Evolutionary conservation across 2,797 vertebrate species (phyloP), one percentile per base, ranked within the genome.

Genomic region (Chloroceryle amazona): DNA sequence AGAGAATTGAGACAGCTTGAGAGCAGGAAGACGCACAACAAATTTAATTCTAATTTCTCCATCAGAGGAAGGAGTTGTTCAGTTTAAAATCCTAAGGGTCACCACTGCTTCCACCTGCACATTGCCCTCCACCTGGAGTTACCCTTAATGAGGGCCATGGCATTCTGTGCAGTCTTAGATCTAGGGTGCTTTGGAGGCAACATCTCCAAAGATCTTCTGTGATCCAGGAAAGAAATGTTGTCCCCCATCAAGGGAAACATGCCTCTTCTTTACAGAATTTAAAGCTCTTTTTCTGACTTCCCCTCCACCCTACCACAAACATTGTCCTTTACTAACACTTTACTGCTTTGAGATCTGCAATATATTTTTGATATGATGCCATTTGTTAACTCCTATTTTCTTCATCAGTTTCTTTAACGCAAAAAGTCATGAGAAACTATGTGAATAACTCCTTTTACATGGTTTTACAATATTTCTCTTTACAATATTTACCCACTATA

Each of bases 11-110:
- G 16, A 18, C n/a, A 33, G 57, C 55, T 60, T 2, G 13, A 19
- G 62, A 74, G 37, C 25, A 58, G 42, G 26, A 85, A 11, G 10
- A 66, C 4, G 1, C 23, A 41, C 11, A 66, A 60, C 33, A 81
- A 55, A 68, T n/a, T 67, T 54, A 66, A 26, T 68, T 75, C 13
- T 26, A 29, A n/a, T 71, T 94, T 90, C 44, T 94, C 51, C 0
- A 0, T 61, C 35, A 55, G 8, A 1, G 3, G 19, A 13, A 88
- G n/a, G 31, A 78, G 11, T 0, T 0, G 9, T 22, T 72, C 22
- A 22, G 17, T 60, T 81, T 84, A 57, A 80, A 86, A 81, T 22
- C 51, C 44, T 31, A 57, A 60, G 13, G 11, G 20, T 75, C 47
- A 37, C 44, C 25, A 6, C 28, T 0, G 3, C 22, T 79, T 10